Base-by-base conservation (phyloP, 2,888 invertebrate genomes). In the Ennomos fuscantarius region DNA sequence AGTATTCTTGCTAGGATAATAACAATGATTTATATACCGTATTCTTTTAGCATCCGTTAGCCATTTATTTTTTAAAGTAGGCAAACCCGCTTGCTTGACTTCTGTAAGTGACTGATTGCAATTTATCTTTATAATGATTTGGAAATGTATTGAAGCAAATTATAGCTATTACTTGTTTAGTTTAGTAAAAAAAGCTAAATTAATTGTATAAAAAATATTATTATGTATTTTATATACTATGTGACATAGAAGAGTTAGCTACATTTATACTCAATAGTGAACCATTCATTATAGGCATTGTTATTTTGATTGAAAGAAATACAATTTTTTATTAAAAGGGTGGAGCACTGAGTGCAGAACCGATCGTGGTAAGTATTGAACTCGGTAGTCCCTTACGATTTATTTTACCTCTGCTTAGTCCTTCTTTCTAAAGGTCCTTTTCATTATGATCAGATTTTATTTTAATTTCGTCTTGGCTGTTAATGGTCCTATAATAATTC, bases 331-430 rank as follows among this genome's bases (percentile, higher is more conserved):
- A 86, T 90, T 78, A 78, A 86, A 95, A 96, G 95, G 93, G 95
- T 94, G 95, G 95, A 93, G 95, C 95, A 93, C 95, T 94, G 94
- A 95, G 96, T 94, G 96, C 97, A 94, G 97, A 97, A 94, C 98
- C 97, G 87, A 97, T 98, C 92, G 97, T 98, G 96, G 98, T 98
- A 96, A 97, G 97, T 97, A 74, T 73, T 73, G 67, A 65, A 76
- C 72, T 73, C 45, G 41, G 33, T 49, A 53, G 43, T 12, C 32
- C 45, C 41, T 37, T 36, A 34, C 15, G 11, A 24, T 52, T 39
- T 34, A 10, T 15, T 12, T 35, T 51, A 45, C 32, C 39, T 61
- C 36, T 46, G 61, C 33, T 61, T 45, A 55, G 34, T 40, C 40
- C 46, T 35, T 48, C 44, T 39, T 51, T 59, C 48, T 49, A 48